These are phyloP conservation scores for Pycnonotus jocosus DNA, from an alignment of 2,113 vertebrate genomes.

Conservation along the genomic window DNA sequence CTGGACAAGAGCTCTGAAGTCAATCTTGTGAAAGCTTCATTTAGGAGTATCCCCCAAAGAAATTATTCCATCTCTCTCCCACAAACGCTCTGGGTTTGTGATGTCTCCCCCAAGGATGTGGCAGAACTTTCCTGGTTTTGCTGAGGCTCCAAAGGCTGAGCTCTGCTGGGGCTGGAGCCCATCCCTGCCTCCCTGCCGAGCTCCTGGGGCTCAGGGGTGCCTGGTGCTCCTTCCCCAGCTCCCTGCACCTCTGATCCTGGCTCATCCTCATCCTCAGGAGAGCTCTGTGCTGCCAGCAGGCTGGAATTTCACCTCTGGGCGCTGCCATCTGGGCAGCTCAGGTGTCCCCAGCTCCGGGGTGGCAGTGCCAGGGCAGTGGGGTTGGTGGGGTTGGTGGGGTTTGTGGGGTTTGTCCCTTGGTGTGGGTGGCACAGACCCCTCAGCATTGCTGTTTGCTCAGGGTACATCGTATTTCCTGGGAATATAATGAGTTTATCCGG, in stretches of 20 bases:
- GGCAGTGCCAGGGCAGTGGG: too few relatives aligned
- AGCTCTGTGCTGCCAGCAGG: not conserved
- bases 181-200: not conserved
- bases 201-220: not conserved
- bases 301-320: not conserved
- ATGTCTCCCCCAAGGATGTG: not conserved
- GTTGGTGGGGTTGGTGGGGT: too few relatives aligned
- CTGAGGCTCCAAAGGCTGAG: not conserved
- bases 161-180: not conserved
- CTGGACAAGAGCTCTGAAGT: not conserved
- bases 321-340: not conserved
- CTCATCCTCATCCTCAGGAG: fast-evolving
- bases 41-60: not conserved
- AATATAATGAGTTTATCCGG: fast-evolving
- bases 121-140: not conserved
- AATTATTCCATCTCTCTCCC: not conserved
- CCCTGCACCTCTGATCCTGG: not conserved
- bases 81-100: not conserved
- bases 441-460: not conserved
- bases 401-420: not conserved
- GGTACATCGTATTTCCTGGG: not conserved
- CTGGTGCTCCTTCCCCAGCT: not conserved
- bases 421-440: not conserved
- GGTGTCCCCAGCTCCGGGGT: not conserved
- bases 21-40: not conserved